Evolutionary conservation across 1,140 invertebrate genomes (phyloP).

Genomic region (Macrotrachela quadricornifera): DNA sequence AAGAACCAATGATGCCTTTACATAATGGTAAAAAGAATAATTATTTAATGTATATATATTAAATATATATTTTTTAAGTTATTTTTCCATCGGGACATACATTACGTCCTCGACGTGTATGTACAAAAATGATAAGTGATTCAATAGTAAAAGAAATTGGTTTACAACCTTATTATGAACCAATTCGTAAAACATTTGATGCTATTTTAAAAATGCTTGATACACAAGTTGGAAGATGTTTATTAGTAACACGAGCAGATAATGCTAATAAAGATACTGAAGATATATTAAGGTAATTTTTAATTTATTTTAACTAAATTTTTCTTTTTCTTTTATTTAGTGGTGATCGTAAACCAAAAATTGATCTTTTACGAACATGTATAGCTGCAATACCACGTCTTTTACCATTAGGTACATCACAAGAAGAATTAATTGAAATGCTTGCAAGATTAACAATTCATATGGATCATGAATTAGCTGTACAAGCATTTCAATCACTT

Average conservation of each 20-base stretch:
- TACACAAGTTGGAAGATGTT: slow-evolving; percentile 70
- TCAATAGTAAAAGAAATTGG: slow-evolving; percentile 81
- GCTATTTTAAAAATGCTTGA: slow-evolving; percentile 86
- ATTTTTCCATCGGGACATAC: slow-evolving; percentile 5
- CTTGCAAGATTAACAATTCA: slow-evolving; percentile 65
- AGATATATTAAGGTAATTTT: background rate
- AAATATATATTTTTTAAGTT: slow-evolving; percentile 15
- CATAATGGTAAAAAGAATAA: slow-evolving; percentile 55
- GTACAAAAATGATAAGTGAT: background rate
- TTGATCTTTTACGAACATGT: slow-evolving; percentile 90
- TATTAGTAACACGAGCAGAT: slow-evolving; percentile 54
- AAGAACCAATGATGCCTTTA: slow-evolving; percentile 82
- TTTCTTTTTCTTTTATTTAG: slow-evolving; percentile 13
- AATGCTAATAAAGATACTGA: background rate
- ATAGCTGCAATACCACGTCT: slow-evolving; percentile 88
- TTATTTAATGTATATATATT: slow-evolving; percentile 17
- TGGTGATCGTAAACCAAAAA: slow-evolving; percentile 85
- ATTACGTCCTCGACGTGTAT: background rate
- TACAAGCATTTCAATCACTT: slow-evolving; percentile 73
- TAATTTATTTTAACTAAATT: background rate
- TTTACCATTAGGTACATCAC: slow-evolving; percentile 86
- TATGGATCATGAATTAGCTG: slow-evolving; percentile 39
- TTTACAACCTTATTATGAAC: slow-evolving; percentile 81
- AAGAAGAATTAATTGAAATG: slow-evolving; percentile 74
- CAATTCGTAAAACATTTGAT: slow-evolving; percentile 78